Evolutionary conservation across 2,113 vertebrate genomes (phyloP), one percentile per base, ranked within the genome.

Genomic region (Dendrocopos noguchii): DNA sequence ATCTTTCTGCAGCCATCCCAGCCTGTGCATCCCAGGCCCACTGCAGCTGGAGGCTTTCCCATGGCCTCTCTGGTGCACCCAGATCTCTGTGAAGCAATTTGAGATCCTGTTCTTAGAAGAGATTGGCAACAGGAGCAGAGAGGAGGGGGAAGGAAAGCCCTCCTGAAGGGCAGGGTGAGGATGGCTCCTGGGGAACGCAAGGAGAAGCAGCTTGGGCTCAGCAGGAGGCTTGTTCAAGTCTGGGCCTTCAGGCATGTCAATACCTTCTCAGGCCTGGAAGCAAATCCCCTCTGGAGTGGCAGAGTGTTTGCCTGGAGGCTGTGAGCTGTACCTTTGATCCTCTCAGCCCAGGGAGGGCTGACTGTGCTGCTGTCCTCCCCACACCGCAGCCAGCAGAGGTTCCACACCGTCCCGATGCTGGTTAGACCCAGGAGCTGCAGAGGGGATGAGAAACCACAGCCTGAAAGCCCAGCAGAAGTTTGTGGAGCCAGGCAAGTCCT

Each of bases 1-100:
- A 15, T 34, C 42, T 25, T 17, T 15, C 36, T 46, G 6, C 66
- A 0, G 16, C n/a, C 31, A 5, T 50, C 50, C 72, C 66, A 29
- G 16, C 0, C 0, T 4, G 12, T 6, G 24, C 22, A 11, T n/a
- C 71, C 47, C 7, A 1, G 12, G 12, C 31, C 50, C 29, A 0
- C 55, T 57, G 55, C 55, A 57, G 55, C 55, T 29, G 55, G 55
- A 29, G 55, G 3, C 50, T 52, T 52, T 52, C 50, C 50, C 50
- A 24, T 25, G 50, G 22, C 50, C 50, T 52, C 50, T 22, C 50
- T 52, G 50, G 22, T 25, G 50, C 55, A 57, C 55, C 11, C 29
- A 14, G 15, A 4, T 29, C 91, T 53, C n/a, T 5, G 0, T 7
- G 55, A 57, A 64, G 65, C 55, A 25, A 20, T 60, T 50, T 36